Evolutionary conservation across 2,888 invertebrate species (phyloP).

Genomic region (Vanessa cardui): DNA sequence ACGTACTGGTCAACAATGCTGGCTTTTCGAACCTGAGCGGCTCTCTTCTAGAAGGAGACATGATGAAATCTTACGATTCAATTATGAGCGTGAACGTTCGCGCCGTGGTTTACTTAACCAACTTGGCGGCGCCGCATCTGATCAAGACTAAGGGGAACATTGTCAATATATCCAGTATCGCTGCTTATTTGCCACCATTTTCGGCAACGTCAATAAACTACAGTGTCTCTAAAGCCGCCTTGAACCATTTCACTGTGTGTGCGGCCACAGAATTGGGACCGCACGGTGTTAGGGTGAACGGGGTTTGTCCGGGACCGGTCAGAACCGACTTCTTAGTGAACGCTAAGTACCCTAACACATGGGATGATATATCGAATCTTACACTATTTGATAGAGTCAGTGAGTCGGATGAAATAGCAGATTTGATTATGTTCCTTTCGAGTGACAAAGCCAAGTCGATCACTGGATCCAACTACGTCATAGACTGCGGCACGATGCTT

Average conservation of each 20-base stretch:
- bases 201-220: slow-evolving; percentile 38
- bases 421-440: slow-evolving; percentile 47
- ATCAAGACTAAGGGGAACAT: slow-evolving; percentile 52
- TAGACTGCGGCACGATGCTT: too few relatives aligned
- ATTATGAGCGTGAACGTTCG: slow-evolving; percentile 44
- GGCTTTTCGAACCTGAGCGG: slow-evolving; percentile 36
- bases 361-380: neutral
- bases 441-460: slow-evolving; percentile 49
- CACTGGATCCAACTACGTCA: slow-evolving; percentile 38
- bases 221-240: slow-evolving; percentile 47
- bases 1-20: slow-evolving; percentile 51
- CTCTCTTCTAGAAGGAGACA: slow-evolving; percentile 37
- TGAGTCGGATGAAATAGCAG: slow-evolving; percentile 48
- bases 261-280: neutral
- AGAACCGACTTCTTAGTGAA: slow-evolving; percentile 48
- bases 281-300: neutral
- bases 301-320: slow-evolving; percentile 71
- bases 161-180: slow-evolving; percentile 50
- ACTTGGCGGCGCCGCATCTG: slow-evolving; percentile 47
- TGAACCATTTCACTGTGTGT: slow-evolving; percentile 38
- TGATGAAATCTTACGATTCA: slow-evolving; percentile 49
- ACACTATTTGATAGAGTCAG: slow-evolving; percentile 37
- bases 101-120: slow-evolving; percentile 46
- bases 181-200: neutral
- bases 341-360: neutral